phyloP scores from a whole-genome alignment of 2,797 vertebrate genomes.

The Helostoma temminkii region DNA sequence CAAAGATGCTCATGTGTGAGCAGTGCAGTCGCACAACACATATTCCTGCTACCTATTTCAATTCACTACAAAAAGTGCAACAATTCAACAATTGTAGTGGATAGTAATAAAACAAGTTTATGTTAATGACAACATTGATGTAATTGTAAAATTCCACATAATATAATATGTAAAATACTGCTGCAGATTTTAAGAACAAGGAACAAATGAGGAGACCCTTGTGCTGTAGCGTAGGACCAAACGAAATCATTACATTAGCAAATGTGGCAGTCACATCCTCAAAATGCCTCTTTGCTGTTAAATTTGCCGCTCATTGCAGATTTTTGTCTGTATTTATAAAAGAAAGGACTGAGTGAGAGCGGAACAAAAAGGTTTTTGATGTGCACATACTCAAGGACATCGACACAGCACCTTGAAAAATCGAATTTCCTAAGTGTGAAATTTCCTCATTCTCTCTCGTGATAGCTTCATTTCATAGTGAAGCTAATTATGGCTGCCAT shows the following conservation, averaged over 20 bases:
- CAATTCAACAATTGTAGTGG: too few species aligned
- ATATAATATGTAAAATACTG: not conserved
- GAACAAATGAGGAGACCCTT: conserved; percentile 29
- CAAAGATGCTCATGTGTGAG: not conserved
- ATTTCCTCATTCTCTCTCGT: conserved; percentile 79
- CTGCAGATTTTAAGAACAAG: conserved; percentile 14
- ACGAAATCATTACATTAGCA: conserved; percentile 63
- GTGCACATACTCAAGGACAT: conserved; percentile 78
- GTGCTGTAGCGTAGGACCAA: conserved; percentile 19
- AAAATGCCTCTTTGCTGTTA: conserved; percentile 58
- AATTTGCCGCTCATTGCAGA: conserved; percentile 64
- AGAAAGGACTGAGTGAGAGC: conserved; percentile 37
- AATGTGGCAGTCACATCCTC: conserved; percentile 55
- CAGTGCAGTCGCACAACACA: not conserved
- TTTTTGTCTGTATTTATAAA: conserved; percentile 53
- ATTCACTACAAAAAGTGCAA: too few species aligned
- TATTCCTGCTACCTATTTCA: not conserved
- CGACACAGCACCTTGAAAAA: conserved; percentile 77
- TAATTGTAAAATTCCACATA: conserved; percentile 16
- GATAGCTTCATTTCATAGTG: conserved; percentile 84
- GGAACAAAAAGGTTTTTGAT: conserved; percentile 64
- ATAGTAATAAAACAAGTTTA: not conserved
- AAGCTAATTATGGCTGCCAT: conserved; percentile 80
- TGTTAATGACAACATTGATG: conserved; percentile 15
- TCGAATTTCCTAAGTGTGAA: conserved; percentile 85